Evolutionary conservation across 2,797 vertebrate genomes (phyloP).

Genomic region (Anolis apletophallus): DNA sequence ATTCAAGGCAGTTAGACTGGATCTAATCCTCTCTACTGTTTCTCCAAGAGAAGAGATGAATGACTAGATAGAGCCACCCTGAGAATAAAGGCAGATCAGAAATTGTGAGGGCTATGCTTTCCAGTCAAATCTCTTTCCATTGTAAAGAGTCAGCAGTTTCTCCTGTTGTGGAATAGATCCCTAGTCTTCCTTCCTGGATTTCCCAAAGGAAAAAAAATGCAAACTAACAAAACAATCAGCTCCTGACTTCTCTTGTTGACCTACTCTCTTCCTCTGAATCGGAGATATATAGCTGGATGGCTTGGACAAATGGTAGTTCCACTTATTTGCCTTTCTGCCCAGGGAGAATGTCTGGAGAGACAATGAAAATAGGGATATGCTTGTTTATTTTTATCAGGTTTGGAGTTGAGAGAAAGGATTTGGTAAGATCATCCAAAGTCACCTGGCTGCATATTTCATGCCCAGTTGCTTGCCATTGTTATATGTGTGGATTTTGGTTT

Average conservation of each 20-base stretch:
- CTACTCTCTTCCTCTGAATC: neutral
- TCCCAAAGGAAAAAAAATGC: neutral
- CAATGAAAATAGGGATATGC: too few species aligned
- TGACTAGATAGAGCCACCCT: neutral
- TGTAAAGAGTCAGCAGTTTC: neutral
- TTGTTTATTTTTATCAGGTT: neutral
- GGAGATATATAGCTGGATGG: neutral
- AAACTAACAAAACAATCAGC: neutral
- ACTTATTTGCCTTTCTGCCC: neutral
- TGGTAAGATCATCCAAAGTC: neutral
- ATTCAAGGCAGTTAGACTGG: neutral
- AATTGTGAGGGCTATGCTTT: neutral
- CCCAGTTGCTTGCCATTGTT: neutral
- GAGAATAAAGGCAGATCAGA: neutral
- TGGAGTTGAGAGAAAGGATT: neutral
- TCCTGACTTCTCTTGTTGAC: neutral
- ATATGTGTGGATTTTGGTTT: neutral
- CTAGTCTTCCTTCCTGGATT: neutral
- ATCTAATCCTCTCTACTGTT: neutral
- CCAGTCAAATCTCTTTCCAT: neutral
- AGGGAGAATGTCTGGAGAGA: neutral
- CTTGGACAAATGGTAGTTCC: neutral
- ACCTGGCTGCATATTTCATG: neutral
- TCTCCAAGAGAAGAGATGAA: neutral
- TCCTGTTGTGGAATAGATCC: neutral